These are phyloP conservation scores for Lepidocyrtoides sp. DNA, from an alignment of 2,888 invertebrate genomes.

Conservation along the genomic window DNA sequence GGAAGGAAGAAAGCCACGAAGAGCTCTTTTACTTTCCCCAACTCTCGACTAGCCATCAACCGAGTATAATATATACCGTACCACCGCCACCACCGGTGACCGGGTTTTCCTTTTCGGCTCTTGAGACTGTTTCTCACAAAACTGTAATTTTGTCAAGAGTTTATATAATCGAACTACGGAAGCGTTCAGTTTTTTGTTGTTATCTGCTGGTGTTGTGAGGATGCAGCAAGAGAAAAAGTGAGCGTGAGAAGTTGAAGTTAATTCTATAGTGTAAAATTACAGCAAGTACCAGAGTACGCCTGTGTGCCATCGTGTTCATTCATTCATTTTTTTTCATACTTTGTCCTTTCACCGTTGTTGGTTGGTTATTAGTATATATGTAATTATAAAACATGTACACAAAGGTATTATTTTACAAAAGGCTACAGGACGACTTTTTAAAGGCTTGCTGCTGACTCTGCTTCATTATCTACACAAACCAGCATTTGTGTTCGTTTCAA, in stretches of 20 bases:
- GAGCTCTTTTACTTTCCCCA: neutral
- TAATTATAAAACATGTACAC: no score
- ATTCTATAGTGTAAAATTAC: conserved; percentile 26
- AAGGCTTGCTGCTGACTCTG: no score
- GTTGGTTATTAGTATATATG: no score
- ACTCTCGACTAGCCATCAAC: neutral
- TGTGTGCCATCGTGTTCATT: neutral
- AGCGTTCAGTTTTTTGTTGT: neutral
- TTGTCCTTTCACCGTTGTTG: no score
- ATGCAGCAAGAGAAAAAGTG: neutral
- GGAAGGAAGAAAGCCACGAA: neutral
- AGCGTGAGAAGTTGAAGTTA: neutral
- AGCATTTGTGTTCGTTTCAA: neutral
- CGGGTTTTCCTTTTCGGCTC: neutral
- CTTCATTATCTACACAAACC: neutral
- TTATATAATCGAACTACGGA: conserved; percentile 37
- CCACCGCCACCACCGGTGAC: no score
- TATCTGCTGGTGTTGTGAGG: neutral
- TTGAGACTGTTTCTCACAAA: conserved; percentile 40
- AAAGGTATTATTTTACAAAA: no score
- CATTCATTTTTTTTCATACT: neutral
- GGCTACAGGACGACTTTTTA: no score
- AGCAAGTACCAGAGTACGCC: neutral
- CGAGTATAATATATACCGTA: neutral
- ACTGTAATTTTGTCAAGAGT: conserved; percentile 60